Evolutionary conservation across 1,140 invertebrate genomes (phyloP).

Genomic region (Drosophila setifemur): DNA sequence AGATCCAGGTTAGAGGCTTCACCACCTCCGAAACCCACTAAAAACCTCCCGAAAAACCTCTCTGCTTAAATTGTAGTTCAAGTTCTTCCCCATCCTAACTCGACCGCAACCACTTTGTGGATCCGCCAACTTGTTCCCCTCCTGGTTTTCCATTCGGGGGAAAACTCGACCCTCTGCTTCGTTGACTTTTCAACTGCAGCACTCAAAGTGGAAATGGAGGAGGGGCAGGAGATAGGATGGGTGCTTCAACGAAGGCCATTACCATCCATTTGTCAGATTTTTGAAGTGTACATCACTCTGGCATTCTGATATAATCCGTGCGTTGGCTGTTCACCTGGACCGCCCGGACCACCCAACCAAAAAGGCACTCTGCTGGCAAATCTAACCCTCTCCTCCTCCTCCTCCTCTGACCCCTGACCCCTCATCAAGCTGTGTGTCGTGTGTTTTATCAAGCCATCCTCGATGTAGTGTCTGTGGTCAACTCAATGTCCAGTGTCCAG

Average conservation of each 20-base stretch:
- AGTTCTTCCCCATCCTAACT: slow-evolving; percentile 8
- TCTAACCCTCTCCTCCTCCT: neutral
- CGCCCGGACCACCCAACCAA: slow-evolving; percentile 4
- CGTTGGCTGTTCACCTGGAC: neutral
- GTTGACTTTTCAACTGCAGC: slow-evolving; percentile 21
- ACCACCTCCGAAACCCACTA: too few species aligned
- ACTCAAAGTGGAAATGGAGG: slow-evolving; percentile 16
- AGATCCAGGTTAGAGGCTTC: neutral
- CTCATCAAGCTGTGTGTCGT: neutral
- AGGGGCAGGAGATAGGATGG: neutral
- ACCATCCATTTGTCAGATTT: slow-evolving; percentile 49
- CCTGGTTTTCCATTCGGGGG: neutral
- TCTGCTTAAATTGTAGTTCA: slow-evolving; percentile 19
- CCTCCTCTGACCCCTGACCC: neutral
- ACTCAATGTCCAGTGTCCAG: slow-evolving; percentile 4
- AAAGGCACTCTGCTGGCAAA: slow-evolving; percentile 15
- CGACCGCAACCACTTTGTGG: slow-evolving; percentile 27
- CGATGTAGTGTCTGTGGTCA: slow-evolving; percentile 15
- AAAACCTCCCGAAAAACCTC: too few species aligned
- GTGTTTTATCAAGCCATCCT: neutral
- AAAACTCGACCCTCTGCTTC: slow-evolving; percentile 8
- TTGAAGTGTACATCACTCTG: slow-evolving; percentile 49
- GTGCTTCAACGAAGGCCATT: slow-evolving; percentile 16
- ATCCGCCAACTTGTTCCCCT: slow-evolving; percentile 7
- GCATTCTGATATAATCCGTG: slow-evolving; percentile 50